Base-by-base conservation (phyloP, 2,113 vertebrate genomes). In the Pantherophis guttatus region DNA sequence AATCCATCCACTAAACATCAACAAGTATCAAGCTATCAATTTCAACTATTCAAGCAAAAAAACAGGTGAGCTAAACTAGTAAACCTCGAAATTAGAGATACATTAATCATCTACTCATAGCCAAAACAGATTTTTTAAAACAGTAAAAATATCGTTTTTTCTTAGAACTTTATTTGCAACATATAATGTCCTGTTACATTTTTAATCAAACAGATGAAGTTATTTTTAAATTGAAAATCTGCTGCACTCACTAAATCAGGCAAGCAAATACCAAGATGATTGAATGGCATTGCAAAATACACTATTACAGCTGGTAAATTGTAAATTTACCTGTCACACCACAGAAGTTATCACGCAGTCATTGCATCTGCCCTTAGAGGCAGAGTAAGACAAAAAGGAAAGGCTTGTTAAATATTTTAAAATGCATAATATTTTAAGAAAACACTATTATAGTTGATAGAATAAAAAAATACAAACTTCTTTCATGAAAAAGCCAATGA, bases 151-250 rank as follows among this genome's bases (percentile, higher is more conserved):
- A 98, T 97, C 97, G 97, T 97, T 97, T 96, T 98, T 98, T 97
- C 96, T 97, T 96, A 97, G 96, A 98, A 98, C 97, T 98, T 98
- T 98, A 98, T 98, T 98, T 98, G 97, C 97, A 97, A 96, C 96
- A 98, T 97, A 98, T 98, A 98, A 98, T 98, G 97, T 98, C 98
- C 97, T 98, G 97, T 97, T 98, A 98, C 98, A 98, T 98, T 98
- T 98, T 98, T 98, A 98, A 98, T 98, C 97, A 98, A 98, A 96
- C 97, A 98, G 97, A 98, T 97, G 97, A 98, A 98, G 97, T 97
- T 97, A 98, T 97, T 98, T 98, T 98, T 98, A 98, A 98, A 98
- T 98, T 98, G 98, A 98, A 98, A 98, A 98, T 98, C 97, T 97
- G 97, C 98, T 97, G 97, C 98, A 97, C 96, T 97, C 97, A 98